Base-by-base conservation (phyloP, 2,888 invertebrate genomes). In the Hydropsyche betteni region DNA sequence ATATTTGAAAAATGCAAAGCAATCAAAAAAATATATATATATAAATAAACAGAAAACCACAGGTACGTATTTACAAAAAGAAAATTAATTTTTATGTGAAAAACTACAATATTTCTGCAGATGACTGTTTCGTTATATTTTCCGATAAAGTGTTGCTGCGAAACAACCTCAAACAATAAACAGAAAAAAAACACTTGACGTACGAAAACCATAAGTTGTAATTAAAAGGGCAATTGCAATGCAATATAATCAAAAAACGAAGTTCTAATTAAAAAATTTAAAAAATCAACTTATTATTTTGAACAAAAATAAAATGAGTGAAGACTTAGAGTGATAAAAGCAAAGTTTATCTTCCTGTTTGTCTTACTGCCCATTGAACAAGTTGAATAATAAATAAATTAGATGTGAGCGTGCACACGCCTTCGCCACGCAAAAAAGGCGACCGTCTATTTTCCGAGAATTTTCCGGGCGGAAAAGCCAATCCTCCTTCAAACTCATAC, bases 81-180 rank as follows among this genome's bases (percentile, higher is more conserved):
- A 44, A 44, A 44, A 44, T 8, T 44, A 44, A 8, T 44, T 24
- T 24, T 24, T 24, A 24, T 24, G 24, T 24, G 24, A 24, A 2
- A 44, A 44, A 44, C 44, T 44, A 44, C 44, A 44, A 10, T 44
- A 44, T 76, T 70, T 68, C 74, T 69, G 69, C 44, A 14, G 50
- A 70, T 74, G 38, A 76, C 74, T 76, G 74, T 76, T 76, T 69
- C 74, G 68, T 74, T 76, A 74, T 74, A 69, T 74, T 64, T 76
- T 52, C 70, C 74, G 76, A 76, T 76, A 74, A 76, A 76, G 74
- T 76, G 74, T 61, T 53, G 50, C 64, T 36, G 24, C 44, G 55
- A 12, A 61, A 6, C 52, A 61, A 51, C 3, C 6, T 12, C 34
- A n/a, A 12, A 33, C 68, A 24, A 24, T 7, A 24, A 68, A 33